phyloP scores from a whole-genome alignment of 2,797 vertebrate species.

The Gymnothorax reevesii region DNA sequence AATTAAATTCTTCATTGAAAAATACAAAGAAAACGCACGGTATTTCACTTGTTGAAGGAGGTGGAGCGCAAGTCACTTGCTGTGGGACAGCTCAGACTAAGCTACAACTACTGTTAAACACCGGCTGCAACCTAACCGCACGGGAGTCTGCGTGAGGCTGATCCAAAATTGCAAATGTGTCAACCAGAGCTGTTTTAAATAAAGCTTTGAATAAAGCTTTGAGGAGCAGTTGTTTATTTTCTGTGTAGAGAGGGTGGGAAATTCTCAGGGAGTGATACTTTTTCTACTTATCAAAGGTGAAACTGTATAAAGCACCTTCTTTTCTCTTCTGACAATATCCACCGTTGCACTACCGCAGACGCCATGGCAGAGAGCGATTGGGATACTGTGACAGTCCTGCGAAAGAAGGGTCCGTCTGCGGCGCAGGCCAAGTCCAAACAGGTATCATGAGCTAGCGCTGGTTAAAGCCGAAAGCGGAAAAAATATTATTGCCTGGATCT shows the following conservation, averaged over 20 bases:
- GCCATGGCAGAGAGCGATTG: slow-evolving; percentile 83
- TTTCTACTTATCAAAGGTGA: neutral
- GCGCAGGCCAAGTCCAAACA: slow-evolving; percentile 84
- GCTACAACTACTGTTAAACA: neutral
- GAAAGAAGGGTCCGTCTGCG: slow-evolving; percentile 84
- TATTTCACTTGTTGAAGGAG: too few relatives aligned
- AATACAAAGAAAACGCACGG: too few relatives aligned
- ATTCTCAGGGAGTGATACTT: neutral
- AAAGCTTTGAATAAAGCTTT: slow-evolving; percentile 37
- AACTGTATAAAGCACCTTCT: neutral
- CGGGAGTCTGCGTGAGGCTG: neutral
- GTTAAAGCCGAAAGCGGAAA: neutral
- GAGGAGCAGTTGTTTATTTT: slow-evolving; percentile 7
- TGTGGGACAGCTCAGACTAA: too few relatives aligned
- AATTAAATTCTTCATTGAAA: too few relatives aligned
- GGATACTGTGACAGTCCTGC: slow-evolving; percentile 84
- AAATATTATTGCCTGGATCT: neutral
- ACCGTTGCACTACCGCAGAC: neutral
- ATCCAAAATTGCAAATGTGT: neutral
- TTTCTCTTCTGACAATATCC: neutral
- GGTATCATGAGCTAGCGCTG: slow-evolving; percentile 54
- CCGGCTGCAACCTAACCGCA: neutral
- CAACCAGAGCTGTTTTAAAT: slow-evolving; percentile 24
- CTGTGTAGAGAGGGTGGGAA: neutral
- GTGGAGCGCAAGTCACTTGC: too few relatives aligned